Base-by-base conservation (phyloP, 2,113 vertebrate species). In the Amphiprion ocellaris region DNA sequence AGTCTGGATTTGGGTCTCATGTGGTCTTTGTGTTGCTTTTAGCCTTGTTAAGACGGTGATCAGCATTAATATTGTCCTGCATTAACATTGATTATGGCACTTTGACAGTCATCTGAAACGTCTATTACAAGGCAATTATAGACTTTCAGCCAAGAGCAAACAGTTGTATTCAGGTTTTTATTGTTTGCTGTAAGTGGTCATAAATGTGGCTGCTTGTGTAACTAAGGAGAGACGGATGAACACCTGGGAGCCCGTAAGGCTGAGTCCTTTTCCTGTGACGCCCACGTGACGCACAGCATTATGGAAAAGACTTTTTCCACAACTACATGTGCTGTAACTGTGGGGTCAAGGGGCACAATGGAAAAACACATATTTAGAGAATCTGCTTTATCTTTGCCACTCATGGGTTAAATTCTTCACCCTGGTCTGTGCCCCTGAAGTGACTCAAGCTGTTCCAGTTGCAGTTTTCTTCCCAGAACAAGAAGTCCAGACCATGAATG, bases 141-240 rank as follows among this genome's bases (percentile, higher is more conserved):
- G 83, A 72, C 90, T 87, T 90, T 90, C 49, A 80, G 59, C 74
- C 28, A 50, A 67, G 71, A 65, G 84, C 82, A 89, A 92, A 89
- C 85, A 58, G 52, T 70, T 66, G 30, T 10, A 11, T 82, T 49
- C 66, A 87, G 82, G 7, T 56, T 69, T 94, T 93, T 91, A 92
- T 87, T 84, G 72, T 69, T n/a, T 12, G 39, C 30, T 49, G 24
- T 85, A 89, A 82, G 82, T 19, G 64, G 67, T 90, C 78, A 85
- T 93, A 93, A 93, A 92, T 19, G 46, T 69, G 80, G 70, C 77
- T 87, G 77, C 61, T 72, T 52, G 69, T 69, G 74, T 81, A 77
- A 82, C 73, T 49, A 56, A 63, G 75, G 79, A 64, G 53, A 82
- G 76, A 82, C 84, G 69, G 61, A 69, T 77, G 56, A 58, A 64